These are phyloP conservation scores for Trachelipus rathkii DNA, from an alignment of 1,140 invertebrate genomes.

Conservation along the genomic window DNA sequence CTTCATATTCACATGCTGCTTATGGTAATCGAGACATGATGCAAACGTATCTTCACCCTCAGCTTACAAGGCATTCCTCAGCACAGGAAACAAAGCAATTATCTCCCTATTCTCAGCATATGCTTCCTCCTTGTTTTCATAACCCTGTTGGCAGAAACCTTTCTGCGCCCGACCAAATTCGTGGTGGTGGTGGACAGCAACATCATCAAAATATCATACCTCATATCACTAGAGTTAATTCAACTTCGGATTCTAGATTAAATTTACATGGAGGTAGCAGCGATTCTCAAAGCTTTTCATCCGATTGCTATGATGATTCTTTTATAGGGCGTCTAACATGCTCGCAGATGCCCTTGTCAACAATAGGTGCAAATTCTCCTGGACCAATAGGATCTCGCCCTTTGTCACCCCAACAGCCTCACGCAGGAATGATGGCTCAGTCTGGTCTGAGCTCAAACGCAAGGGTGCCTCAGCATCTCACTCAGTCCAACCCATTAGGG, in stretches of 20 bases:
- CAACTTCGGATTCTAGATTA: slow-evolving; percentile 51
- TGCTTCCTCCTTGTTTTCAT: slow-evolving; percentile 48
- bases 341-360: slow-evolving; percentile 20
- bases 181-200: slow-evolving; percentile 51
- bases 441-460: slow-evolving; percentile 53
- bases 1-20: slow-evolving; percentile 23
- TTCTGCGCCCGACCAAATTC: slow-evolving; percentile 68
- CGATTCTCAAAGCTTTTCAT: slow-evolving; percentile 29
- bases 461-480: background rate
- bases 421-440: slow-evolving; percentile 51
- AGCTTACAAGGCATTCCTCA: slow-evolving; percentile 29
- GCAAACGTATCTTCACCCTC: slow-evolving; percentile 28
- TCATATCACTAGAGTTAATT: slow-evolving; percentile 50
- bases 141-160: slow-evolving; percentile 67
- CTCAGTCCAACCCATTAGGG: slow-evolving; percentile 51
- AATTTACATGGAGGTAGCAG: slow-evolving; percentile 34
- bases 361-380: slow-evolving; percentile 33
- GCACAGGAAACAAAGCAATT: slow-evolving; percentile 32
- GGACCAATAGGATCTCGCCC: slow-evolving; percentile 45
- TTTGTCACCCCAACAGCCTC: slow-evolving; percentile 44
- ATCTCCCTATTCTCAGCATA: slow-evolving; percentile 30
- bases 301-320: slow-evolving; percentile 44
- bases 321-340: slow-evolving; percentile 22
- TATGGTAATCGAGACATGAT: slow-evolving; percentile 34
- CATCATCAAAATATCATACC: slow-evolving; percentile 31